These are phyloP conservation scores for Urosaurus nigricauda DNA, from an alignment of 2,797 vertebrate genomes.

Conservation along the genomic window DNA sequence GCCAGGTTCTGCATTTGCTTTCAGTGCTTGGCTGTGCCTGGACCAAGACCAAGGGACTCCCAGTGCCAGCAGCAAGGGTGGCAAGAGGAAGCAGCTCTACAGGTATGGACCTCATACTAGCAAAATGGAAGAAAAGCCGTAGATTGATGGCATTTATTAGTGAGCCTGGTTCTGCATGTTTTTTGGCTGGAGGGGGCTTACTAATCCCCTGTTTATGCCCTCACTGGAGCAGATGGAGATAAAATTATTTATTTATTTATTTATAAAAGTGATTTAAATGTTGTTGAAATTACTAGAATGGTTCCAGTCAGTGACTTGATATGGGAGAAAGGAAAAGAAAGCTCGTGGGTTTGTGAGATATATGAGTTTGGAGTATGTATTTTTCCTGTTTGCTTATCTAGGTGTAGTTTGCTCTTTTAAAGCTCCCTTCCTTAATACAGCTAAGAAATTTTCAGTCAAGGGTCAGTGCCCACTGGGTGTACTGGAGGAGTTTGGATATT, in stretches of 20 bases:
- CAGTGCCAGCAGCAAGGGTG: conserved; percentile 79
- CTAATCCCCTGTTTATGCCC: background rate
- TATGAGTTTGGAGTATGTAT: background rate
- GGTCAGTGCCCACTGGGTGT: background rate
- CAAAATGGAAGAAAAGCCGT: background rate
- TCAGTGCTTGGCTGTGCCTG: conserved; percentile 93
- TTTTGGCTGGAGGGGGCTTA: background rate
- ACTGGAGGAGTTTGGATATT: background rate
- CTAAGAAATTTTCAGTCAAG: background rate
- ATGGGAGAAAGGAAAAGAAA: background rate
- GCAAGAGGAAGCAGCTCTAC: conserved; percentile 96
- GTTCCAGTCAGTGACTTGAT: background rate
- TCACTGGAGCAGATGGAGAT: background rate
- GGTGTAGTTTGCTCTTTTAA: background rate
- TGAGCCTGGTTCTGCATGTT: background rate
- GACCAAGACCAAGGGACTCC: conserved; percentile 90
- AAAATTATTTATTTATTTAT: too few species aligned
- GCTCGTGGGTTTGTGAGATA: too few species aligned
- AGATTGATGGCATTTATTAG: background rate
- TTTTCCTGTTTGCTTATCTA: background rate
- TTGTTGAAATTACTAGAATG: background rate
- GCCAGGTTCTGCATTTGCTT: conserved; percentile 95
- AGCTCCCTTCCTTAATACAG: background rate
- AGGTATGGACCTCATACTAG: conserved; percentile 81
- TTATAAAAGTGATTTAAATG: background rate